phyloP scores from a whole-genome alignment of 2,797 vertebrate genomes.

The Aphelocoma californica region DNA sequence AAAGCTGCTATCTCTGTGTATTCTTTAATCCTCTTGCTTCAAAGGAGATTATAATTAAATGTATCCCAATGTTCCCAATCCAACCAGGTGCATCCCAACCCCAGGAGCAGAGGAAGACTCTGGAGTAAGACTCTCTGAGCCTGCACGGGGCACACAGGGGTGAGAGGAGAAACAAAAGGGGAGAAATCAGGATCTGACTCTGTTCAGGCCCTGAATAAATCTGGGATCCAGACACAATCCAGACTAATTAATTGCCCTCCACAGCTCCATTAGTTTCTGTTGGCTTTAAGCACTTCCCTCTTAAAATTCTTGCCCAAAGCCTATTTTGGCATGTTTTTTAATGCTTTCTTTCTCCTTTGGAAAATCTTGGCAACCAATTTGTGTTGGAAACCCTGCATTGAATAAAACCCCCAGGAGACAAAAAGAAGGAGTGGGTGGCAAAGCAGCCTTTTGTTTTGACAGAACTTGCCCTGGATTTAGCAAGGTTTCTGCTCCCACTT shows the following conservation, averaged over 20 bases:
- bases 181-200: not conserved
- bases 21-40: not conserved
- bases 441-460: not conserved
- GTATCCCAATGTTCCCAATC: accelerated
- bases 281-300: not conserved
- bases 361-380: not conserved
- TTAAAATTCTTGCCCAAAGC: not conserved
- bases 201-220: not conserved
- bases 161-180: not conserved
- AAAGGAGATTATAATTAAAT: not conserved
- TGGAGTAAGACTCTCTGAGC: not conserved
- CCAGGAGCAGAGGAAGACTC: not conserved
- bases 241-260: not conserved
- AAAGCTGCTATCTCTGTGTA: not conserved
- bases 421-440: not conserved
- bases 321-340: not conserved
- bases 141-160: not conserved
- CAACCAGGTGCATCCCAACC: accelerated
- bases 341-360: not conserved
- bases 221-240: not conserved
- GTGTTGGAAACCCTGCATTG: not conserved
- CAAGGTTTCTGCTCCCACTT: not conserved
- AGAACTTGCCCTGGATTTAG: not conserved
- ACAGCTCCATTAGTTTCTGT: not conserved
- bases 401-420: not conserved